Percentiles rank a stretch among this genome's conserved stretches.
Conservation (phyloP, 2,888 invertebrate genomes). For the Drepanosiphum platanoidis region DNA sequence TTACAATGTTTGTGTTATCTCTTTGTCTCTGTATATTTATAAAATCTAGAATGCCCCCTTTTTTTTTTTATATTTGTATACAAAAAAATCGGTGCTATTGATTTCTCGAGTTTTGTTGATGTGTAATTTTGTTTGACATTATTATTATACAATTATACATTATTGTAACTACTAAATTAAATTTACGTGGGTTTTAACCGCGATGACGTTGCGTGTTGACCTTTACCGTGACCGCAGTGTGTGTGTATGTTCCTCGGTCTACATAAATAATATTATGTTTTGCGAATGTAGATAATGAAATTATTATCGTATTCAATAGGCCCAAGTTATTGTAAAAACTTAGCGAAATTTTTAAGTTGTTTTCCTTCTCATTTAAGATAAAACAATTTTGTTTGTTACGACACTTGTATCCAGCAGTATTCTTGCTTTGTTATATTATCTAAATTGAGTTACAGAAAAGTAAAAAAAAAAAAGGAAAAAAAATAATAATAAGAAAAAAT, state of each 20-base stretch:
- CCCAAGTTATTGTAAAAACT: conserved; percentile 39
- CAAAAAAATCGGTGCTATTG: conserved; percentile 55
- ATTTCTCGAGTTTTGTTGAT: conserved; percentile 43
- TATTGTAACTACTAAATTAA: too few relatives aligned
- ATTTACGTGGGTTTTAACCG: conserved; percentile 28
- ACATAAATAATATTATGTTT: conserved; percentile 21
- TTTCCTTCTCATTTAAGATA: conserved; percentile 14
- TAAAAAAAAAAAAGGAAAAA: conserved; percentile 8
- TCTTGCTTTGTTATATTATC: conserved; percentile 36
- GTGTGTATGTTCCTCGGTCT: conserved; percentile 36
- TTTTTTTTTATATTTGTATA: conserved; percentile 38
- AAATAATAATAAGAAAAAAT: conserved; percentile 14
- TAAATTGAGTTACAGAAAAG: conserved; percentile 29
- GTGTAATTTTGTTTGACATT: conserved; percentile 23
- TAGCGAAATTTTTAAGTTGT: conserved; percentile 40
- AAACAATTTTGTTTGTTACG: conserved; percentile 46
- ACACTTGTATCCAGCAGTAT: conserved; percentile 23
- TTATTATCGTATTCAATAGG: conserved; percentile 32
- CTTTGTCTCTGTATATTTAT: conserved; percentile 39
- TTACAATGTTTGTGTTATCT: conserved; percentile 36
- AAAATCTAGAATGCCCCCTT: conserved; percentile 32
- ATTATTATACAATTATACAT: too few relatives aligned
- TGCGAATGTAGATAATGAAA: conserved; percentile 33
- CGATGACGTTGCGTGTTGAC: conserved; percentile 12
- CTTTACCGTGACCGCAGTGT: neutral